These are phyloP conservation scores for Hybos culiciformis DNA, from an alignment of 2,888 invertebrate species.

Conservation along the genomic window DNA sequence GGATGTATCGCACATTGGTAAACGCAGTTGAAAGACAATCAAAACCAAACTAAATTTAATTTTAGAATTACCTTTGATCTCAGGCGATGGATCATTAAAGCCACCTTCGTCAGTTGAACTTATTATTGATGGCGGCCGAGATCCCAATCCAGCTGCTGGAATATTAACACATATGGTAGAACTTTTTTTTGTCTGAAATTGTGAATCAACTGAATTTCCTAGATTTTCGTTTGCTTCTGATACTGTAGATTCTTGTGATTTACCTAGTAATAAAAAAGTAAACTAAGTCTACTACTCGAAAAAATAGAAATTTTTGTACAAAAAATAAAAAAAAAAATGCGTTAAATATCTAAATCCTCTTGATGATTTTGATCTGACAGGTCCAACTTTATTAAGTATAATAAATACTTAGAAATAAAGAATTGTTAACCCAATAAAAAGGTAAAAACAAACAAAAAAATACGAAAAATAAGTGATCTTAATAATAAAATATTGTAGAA, in stretches of 20 bases:
- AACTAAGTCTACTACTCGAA: too few species aligned
- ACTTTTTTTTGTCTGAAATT: conserved; percentile 43
- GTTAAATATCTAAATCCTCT: too few species aligned
- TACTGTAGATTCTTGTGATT: conserved; percentile 15
- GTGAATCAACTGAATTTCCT: conserved; percentile 16
- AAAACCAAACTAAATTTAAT: conserved; percentile 28
- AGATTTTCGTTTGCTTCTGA: conserved; percentile 30
- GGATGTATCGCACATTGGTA: conserved; percentile 8
- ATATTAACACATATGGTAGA: conserved; percentile 48
- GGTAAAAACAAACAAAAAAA: too few species aligned
- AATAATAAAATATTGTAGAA: too few species aligned
- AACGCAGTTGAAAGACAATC: conserved; percentile 16
- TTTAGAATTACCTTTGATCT: conserved; percentile 53
- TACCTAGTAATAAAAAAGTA: conserved; percentile 15
- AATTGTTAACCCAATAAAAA: too few species aligned
- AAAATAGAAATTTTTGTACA: too few species aligned
- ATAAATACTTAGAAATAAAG: too few species aligned
- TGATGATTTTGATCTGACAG: too few species aligned
- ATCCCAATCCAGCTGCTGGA: conserved; percentile 48
- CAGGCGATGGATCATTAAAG: conserved; percentile 57
- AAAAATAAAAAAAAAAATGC: too few species aligned
- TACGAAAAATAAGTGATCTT: too few species aligned
- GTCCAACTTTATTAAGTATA: too few species aligned
- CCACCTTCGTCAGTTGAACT: conserved; percentile 58
- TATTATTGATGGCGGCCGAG: conserved; percentile 50